phyloP scores from a whole-genome alignment of 2,888 invertebrate species.

The Deilephila elpenor region DNA sequence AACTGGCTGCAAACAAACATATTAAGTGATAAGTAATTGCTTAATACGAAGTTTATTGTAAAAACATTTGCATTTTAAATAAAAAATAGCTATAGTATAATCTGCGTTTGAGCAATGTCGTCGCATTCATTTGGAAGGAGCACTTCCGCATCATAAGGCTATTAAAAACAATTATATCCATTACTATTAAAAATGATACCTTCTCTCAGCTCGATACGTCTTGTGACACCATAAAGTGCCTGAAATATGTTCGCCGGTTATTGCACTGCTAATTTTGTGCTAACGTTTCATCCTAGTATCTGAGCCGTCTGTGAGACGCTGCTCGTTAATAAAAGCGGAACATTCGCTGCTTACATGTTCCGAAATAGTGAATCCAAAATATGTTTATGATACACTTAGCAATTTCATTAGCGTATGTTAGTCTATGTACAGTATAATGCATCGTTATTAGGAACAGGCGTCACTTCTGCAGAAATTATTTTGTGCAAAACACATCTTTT shows the following conservation, averaged over 20 bases:
- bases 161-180: conserved; percentile 58
- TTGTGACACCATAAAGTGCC: conserved; percentile 61
- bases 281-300: conserved; percentile 60
- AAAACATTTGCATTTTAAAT: too few relatives aligned
- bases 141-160: conserved; percentile 58
- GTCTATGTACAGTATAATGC: conserved; percentile 9
- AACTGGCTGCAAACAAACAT: background rate
- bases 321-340: conserved; percentile 53
- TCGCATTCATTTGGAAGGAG: conserved; percentile 50
- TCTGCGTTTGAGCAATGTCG: conserved; percentile 41
- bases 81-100: conserved; percentile 12
- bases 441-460: conserved; percentile 13
- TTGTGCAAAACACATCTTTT: conserved; percentile 3
- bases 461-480: conserved; percentile 3
- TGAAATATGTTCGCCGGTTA: conserved; percentile 66
- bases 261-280: conserved; percentile 67
- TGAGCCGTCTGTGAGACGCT: conserved; percentile 52
- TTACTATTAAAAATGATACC: conserved; percentile 55
- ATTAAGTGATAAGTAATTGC: background rate
- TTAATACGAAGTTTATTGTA: too few relatives aligned
- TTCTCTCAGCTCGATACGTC: conserved; percentile 45
- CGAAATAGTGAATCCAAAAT: conserved; percentile 38
- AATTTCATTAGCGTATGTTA: conserved; percentile 21
- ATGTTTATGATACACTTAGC: conserved; percentile 30
- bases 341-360: conserved; percentile 48